Evolutionary conservation across 2,797 vertebrate species (phyloP), one percentile per base, ranked within the genome.

Genomic region (Sebastes hubbsi): DNA sequence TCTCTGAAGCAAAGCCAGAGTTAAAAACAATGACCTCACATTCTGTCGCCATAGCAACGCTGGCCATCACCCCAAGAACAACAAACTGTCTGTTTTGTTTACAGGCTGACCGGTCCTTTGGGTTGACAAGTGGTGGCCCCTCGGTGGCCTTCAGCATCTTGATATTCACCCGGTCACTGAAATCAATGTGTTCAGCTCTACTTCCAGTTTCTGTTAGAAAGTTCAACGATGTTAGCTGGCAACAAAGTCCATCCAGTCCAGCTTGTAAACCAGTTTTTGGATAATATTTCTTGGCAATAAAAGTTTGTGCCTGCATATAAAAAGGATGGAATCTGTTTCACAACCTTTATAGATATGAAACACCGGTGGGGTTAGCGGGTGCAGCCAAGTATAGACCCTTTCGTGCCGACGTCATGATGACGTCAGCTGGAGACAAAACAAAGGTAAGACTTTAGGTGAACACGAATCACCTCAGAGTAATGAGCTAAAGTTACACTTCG

Each of bases 81-180:
- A 77, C 69, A 76, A 84, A 76, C 58, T 42, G 38, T 27, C 22
- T 73, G 82, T 84, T 82, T 77, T 90, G 91, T 92, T 88, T 89
- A 83, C 86, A 65, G 80, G 56, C 54, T 72, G 71, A 78, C 52
- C 1, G 24, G 34, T 63, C 55, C 66, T 70, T 69, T 71, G 63
- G 13, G 20, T 25, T 71, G 80, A 87, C 65, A 85, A 55, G 75
- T 81, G 84, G 64, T 59, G 83, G 64, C 66, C 81, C 59, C 80
- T 77, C 6, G 5, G 77, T 4, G 42, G 14, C 72, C 81, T 71
- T 73, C 20, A 88, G 77, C 66, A 60, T 81, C 59, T 82, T 79
- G 61, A 81, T n/a, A 78, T 88, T 83, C 75, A 22, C 73, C 73
- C 54, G n/a, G 60, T 84, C 64, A 32, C 68, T 80, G 49, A 82